Conservation (phyloP, 1,140 invertebrate genomes). For the Megalopta genalis region DNA sequence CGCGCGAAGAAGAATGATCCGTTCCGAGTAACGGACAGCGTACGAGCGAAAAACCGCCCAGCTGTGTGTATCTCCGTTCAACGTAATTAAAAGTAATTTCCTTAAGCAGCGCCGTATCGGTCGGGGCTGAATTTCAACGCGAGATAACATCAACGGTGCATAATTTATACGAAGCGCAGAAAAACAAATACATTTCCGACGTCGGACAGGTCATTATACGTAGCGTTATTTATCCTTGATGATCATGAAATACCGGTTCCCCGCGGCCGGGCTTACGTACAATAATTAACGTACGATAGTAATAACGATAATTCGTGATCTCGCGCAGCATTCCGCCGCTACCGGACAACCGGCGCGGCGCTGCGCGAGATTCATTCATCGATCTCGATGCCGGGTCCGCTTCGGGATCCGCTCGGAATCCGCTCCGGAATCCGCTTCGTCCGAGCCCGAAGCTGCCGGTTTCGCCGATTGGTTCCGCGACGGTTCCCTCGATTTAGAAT, state of each 20-base stretch:
- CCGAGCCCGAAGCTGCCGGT: too few relatives aligned
- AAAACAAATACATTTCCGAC: constrained; percentile 66
- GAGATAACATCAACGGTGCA: constrained; percentile 57
- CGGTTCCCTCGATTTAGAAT: constrained; percentile 44
- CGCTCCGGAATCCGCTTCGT: too few relatives aligned
- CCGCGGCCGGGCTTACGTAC: constrained; percentile 53
- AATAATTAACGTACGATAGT: constrained; percentile 68
- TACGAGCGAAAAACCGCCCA: neutral
- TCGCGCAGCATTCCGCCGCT: constrained; percentile 62
- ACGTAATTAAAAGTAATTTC: constrained; percentile 61
- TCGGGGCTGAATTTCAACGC: constrained; percentile 55
- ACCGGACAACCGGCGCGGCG: constrained; percentile 45
- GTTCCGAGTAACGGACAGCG: constrained; percentile 1
- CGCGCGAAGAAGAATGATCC: constrained; percentile 36
- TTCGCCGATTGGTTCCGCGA: neutral
- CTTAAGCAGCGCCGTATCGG: constrained; percentile 38
- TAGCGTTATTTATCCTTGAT: constrained; percentile 66
- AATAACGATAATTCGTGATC: constrained; percentile 67
- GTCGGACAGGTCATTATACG: constrained; percentile 59
- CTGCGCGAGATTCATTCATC: constrained; percentile 57
- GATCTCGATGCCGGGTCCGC: constrained; percentile 37
- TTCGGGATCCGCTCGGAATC: neutral
- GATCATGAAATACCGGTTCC: constrained; percentile 67
- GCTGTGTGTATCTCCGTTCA: constrained; percentile 36
- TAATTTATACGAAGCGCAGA: constrained; percentile 61